Base-by-base conservation (phyloP, 1,140 invertebrate genomes). In the Plutomurus gul region DNA sequence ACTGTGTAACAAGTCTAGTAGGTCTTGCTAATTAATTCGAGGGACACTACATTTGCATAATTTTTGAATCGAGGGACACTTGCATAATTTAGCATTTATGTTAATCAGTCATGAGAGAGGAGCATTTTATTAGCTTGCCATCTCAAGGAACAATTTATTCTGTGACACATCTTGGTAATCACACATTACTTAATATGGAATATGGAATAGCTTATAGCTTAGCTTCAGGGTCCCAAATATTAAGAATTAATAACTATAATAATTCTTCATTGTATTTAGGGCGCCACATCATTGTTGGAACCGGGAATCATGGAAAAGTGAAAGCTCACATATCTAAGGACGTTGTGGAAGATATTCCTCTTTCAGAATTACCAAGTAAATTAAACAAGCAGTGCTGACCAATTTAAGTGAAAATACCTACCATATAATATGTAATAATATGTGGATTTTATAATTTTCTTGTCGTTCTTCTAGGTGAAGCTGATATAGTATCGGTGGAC, bases 61-160 rank as follows among this genome's bases (percentile, higher is more conserved):
- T 43, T 43, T 43, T 43, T 43, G 40, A 8, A 43, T n/a, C n/a
- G 8, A n/a, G 8, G n/a, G 40, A 43, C 40, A n/a, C n/a, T 43
- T n/a, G n/a, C n/a, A n/a, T n/a, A n/a, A n/a, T n/a, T n/a, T n/a
- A n/a, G n/a, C n/a, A n/a, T n/a, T n/a, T n/a, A n/a, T n/a, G n/a
- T n/a, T n/a, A n/a, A n/a, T n/a, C n/a, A n/a, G 16, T 70, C 10
- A 83, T 83, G 82, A 76, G 47, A 11, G 80, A 82, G 27, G 73
- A 76, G 4, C 78, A 83, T 18, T 83, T 80, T 71, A 80, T 74
- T 65, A 37, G 40, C 11, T 40, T 82, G 8, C 80, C 80, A 33
- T 70, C 77, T 11, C 80, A 82, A 65, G 76, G 78, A n/a, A 80
- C 40, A 13, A 82, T 83, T 76, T 83, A 82, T 43, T 83, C 82